phyloP scores from a whole-genome alignment of 1,140 invertebrate genomes.

The Lordiphosa mommai region DNA sequence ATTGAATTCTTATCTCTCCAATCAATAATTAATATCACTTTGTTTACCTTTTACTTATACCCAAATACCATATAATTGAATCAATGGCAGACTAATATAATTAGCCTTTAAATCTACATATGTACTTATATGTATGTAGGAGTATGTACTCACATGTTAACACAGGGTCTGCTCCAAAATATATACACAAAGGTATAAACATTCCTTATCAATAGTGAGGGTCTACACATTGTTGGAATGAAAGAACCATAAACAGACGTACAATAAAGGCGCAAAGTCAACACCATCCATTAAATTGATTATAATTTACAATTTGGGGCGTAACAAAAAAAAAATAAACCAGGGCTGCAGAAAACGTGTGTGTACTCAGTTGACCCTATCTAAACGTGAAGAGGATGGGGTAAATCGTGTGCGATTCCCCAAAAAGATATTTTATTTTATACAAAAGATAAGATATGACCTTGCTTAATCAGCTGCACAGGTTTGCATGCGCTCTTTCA shows the following conservation, averaged over 20 bases:
- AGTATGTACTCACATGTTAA: no score
- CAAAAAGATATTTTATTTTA: background rate
- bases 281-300: conserved; percentile 8
- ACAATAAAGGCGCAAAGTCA: background rate
- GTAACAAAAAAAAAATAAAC: background rate
- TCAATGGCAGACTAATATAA: no score
- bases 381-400: background rate
- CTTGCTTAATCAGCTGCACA: conserved; percentile 28
- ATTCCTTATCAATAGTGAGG: conserved; percentile 26
- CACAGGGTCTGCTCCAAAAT: background rate
- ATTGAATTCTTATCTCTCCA: no score
- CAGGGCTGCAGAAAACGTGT: background rate
- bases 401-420: background rate
- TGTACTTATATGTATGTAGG: no score
- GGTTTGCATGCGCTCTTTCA: background rate
- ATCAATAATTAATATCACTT: no score
- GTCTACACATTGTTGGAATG: conserved; percentile 18
- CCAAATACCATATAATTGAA: no score
- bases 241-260: conserved; percentile 1
- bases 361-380: background rate
- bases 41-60: no score
- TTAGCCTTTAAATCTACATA: no score
- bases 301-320: conserved; percentile 10
- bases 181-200: background rate
- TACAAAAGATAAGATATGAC: conserved; percentile 45